These are phyloP conservation scores for Entosphenus tridentatus DNA, from an alignment of 2,113 vertebrate species.

Conservation along the genomic window DNA sequence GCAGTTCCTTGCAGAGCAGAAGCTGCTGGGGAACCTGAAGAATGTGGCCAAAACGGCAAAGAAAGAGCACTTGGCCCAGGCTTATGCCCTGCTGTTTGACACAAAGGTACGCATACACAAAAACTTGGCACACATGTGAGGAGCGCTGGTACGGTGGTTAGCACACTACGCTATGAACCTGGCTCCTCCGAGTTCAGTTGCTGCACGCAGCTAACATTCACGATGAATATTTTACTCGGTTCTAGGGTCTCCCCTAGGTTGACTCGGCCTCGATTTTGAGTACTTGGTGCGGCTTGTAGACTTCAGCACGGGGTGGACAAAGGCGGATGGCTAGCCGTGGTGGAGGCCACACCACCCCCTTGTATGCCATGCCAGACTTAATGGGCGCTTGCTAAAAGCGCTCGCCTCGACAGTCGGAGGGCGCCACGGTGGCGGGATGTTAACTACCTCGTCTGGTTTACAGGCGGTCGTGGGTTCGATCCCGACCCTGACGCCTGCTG, in stretches of 20 bases:
- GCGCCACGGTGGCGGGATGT: too few species aligned
- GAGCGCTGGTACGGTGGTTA: not conserved
- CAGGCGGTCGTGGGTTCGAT: too few species aligned
- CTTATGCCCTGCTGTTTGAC: constrained; percentile 64
- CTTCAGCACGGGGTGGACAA: too few species aligned
- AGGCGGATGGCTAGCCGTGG: too few species aligned
- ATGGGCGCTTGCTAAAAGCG: too few species aligned
- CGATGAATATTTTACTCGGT: not conserved
- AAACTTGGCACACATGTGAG: not conserved
- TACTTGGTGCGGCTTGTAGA: not conserved
- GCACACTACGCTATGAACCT: not conserved
- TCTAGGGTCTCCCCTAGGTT: not conserved
- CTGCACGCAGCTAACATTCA: not conserved
- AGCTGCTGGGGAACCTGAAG: constrained; percentile 70
- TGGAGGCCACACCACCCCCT: too few species aligned
- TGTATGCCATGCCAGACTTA: too few species aligned
- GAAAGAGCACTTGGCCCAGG: constrained; percentile 58
- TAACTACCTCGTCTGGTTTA: too few species aligned
- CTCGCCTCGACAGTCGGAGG: too few species aligned
- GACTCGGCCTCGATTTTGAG: not conserved
- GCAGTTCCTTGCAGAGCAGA: constrained; percentile 75
- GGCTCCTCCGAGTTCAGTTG: not conserved
- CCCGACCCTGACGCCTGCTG: too few species aligned
- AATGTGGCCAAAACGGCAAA: constrained; percentile 77
- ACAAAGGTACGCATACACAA: constrained; percentile 33